A percentile compares a stretch with the other conserved stretches of the same genome.
phyloP scores from a whole-genome alignment of 2,113 vertebrate genomes.

The Oriolus oriolus region DNA sequence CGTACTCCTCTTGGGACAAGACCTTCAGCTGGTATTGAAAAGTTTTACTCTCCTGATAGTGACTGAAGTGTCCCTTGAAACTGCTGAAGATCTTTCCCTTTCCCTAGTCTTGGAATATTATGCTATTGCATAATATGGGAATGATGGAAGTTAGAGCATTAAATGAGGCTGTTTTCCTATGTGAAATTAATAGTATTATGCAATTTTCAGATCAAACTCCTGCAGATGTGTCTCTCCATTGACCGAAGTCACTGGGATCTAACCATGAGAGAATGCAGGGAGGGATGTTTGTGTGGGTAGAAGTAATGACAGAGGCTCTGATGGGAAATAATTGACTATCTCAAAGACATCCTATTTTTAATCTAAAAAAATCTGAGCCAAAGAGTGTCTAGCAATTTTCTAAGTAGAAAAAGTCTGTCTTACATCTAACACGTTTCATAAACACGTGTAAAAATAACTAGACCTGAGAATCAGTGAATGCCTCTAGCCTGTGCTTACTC shows the following conservation, averaged over 20 bases:
- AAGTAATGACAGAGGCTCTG: background rate
- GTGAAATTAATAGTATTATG: background rate
- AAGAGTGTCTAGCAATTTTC: background rate
- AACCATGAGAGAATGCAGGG: background rate
- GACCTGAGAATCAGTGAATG: conserved; percentile 27
- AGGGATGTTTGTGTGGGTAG: background rate
- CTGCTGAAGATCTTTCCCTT: background rate
- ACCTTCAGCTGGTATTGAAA: background rate
- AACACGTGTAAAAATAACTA: conserved; percentile 12
- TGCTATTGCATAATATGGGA: background rate
- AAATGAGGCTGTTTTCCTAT: background rate
- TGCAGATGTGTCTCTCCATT: background rate
- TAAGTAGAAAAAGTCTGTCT: conserved; percentile 5
- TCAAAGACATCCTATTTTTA: background rate
- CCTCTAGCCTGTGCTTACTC: conserved; percentile 35
- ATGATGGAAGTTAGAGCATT: background rate
- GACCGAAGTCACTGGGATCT: background rate
- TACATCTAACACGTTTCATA: background rate
- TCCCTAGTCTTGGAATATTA: background rate
- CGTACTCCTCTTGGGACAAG: background rate
- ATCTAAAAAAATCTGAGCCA: background rate
- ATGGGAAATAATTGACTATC: background rate
- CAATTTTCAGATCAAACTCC: background rate
- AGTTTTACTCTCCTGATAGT: background rate
- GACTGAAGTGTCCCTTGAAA: background rate